phyloP scores from a whole-genome alignment of 2,113 vertebrate genomes.

The Terrapene triunguis region DNA sequence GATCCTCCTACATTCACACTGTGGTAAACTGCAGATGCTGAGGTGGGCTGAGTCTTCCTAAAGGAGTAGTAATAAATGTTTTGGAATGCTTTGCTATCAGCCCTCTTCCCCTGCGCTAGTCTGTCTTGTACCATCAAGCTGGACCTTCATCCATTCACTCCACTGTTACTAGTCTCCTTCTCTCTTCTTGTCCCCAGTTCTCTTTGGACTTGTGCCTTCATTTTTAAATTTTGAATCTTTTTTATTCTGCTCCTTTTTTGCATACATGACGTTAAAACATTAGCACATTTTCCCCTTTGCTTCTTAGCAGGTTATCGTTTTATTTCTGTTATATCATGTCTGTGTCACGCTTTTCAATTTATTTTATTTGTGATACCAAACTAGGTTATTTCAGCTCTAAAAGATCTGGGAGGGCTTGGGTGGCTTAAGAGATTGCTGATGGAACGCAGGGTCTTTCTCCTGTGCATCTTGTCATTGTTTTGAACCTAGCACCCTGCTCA shows the following conservation, averaged over 20 bases:
- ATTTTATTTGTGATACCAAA: background rate
- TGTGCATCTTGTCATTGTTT: background rate
- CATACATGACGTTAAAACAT: fast-evolving
- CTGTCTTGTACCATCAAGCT: too few species aligned
- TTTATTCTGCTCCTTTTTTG: background rate
- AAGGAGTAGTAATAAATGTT: background rate
- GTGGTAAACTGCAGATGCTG: background rate
- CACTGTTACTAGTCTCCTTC: background rate
- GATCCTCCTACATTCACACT: fast-evolving
- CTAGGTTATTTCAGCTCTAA: background rate
- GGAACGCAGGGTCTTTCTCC: fast-evolving
- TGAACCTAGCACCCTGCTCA: fast-evolving
- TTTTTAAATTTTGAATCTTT: background rate
- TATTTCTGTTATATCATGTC: background rate
- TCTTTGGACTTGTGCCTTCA: background rate
- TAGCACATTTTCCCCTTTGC: background rate
- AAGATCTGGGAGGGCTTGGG: fast-evolving
- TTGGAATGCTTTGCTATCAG: background rate
- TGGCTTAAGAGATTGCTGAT: fast-evolving
- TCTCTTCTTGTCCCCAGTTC: background rate
- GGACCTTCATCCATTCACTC: fast-evolving
- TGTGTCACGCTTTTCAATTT: background rate
- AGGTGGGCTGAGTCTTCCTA: fast-evolving
- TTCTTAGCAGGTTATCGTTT: background rate
- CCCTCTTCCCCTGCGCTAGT: background rate